These are phyloP conservation scores for Scleropages formosus DNA, from an alignment of 2,797 vertebrate genomes.

Conservation along the genomic window DNA sequence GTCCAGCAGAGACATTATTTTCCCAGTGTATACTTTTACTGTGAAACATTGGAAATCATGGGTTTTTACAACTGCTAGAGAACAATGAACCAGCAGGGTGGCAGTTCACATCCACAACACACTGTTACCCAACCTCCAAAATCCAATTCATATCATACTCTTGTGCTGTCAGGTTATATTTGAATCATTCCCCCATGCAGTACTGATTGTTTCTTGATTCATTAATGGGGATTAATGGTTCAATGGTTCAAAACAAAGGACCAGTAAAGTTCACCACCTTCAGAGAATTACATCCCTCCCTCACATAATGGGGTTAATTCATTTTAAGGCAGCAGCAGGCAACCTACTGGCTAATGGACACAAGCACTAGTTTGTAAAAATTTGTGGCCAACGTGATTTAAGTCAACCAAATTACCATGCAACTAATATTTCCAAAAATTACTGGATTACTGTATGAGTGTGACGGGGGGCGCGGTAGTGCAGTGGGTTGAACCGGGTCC, in stretches of 20 bases:
- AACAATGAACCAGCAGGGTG: constrained; percentile 2
- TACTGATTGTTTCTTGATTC: background rate
- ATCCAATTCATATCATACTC: background rate
- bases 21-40: constrained; percentile 11
- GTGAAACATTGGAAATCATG: background rate
- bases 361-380: no score
- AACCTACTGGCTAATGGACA: no score
- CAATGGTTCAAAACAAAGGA: background rate
- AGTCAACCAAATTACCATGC: no score
- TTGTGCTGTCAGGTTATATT: background rate
- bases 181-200: background rate
- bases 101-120: no score
- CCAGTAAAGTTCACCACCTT: background rate
- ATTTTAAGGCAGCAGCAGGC: no score
- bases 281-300: background rate
- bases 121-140: background rate
- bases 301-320: no score
- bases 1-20: constrained; percentile 4
- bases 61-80: background rate
- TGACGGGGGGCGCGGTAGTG: no score
- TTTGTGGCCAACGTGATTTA: no score
- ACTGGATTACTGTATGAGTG: no score
- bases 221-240: no score
- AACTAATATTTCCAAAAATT: no score
- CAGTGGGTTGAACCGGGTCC: no score